Base-by-base conservation (phyloP, 2,888 invertebrate genomes). In the Dynastes hyllus region DNA sequence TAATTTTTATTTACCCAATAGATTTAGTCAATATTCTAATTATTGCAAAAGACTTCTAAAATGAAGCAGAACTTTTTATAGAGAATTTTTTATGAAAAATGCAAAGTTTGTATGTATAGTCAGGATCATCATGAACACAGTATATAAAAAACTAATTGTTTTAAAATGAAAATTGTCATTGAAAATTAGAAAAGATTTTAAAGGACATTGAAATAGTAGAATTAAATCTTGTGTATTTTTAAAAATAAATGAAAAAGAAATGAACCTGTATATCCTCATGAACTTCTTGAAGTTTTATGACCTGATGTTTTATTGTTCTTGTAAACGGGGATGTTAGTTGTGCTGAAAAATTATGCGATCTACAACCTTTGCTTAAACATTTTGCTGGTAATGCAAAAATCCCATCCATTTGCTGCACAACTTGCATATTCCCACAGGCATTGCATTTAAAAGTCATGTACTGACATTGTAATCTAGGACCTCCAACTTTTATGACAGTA, bases 231-330 rank as follows among this genome's bases (percentile, higher is more conserved):
- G 9, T 45, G 9, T 45, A 11, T 45, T 45, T 45, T 45, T 45
- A 45, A 45, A 11, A 45, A 45, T 45, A 45, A 45, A 11, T 45
- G 32, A 76, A 63, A 55, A 81, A 45, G 69, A 67, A 70, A 70
- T 78, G 81, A 82, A 93, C 93, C 90, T 93, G 92, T 81, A 93
- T 93, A 84, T 94, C 93, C 45, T 90, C 90, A 80, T 92, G 89
- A 82, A 94, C 92, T 88, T 98, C 97, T 88, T 96, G 96, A 79
- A 98, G 90, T 85, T 95, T 94, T 75, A 97, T 92, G 16, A 92
- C 93, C 90, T 98, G 97, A 90, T 93, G 94, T 84, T 94, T 93
- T 40, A 94, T 91, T 6, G 96, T 95, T 83, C 92, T 92, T 2
- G 96, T 95, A 83, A 92, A 92, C 0, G 92, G 91, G 0, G 95